Base-by-base conservation (phyloP, 2,113 vertebrate genomes). In the Donacobius atricapilla region DNA sequence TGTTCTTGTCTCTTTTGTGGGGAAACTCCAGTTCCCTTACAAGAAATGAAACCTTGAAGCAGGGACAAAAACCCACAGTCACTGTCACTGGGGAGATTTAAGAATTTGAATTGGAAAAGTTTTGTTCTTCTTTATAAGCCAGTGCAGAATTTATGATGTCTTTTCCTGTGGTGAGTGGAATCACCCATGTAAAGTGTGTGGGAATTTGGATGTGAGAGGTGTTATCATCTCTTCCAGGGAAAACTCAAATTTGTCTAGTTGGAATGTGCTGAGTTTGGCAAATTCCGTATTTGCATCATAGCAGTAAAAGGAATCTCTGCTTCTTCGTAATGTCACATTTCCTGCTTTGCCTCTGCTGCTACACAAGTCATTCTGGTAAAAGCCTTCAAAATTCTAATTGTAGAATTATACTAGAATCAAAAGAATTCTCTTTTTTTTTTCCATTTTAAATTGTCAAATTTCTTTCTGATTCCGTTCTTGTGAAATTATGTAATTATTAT, bases 211-310 rank as follows among this genome's bases (percentile, higher is more conserved):
- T 39, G 66, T 77, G 50, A 76, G 66, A 87, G 71, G 48, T 85
- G 7, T 57, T 75, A 65, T 33, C 44, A 22, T 75, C 57, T 79
- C 11, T 64, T 90, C 48, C 23, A 65, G 58, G 69, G 89, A 89
- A 95, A 79, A 31, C 50, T 79, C 45, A 21, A 68, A 63, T 80
- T 70, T 66, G 28, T 40, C 50, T 33, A 15, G 40, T 3, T 89
- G 75, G 84, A 69, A 85, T 85, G 66, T 89, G 89, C 94, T 93
- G 94, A 89, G 68, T 79, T 87, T 77, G 58, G 48, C 65, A 84
- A 78, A 89, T 81, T 44, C 56, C 42, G 27, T 20, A 11, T 79
- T 91, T 68, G 50, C 64, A 69, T 80, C 72, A 66, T 4, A 90
- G 68, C 82, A 66, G 42, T 25, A 47, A 72, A 10, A 90, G 66